Conservation (phyloP, 2,113 vertebrate genomes). For the Stegastes partitus region DNA sequence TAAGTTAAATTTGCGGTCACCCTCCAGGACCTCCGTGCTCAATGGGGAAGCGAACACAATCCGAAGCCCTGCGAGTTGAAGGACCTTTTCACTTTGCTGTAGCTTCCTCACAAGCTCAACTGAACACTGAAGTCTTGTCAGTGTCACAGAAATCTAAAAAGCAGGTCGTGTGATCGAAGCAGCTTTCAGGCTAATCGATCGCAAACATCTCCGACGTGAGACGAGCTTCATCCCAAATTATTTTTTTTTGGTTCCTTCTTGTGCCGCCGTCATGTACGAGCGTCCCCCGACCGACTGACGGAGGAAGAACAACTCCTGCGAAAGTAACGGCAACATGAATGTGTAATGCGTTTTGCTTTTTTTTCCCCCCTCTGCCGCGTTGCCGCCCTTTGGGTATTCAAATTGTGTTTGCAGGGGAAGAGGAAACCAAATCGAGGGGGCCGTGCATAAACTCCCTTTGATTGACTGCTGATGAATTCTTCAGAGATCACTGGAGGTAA, state of each 20-base stretch:
- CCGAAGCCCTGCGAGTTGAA: too few relatives aligned
- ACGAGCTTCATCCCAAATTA: not conserved
- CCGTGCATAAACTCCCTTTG: slow-evolving; percentile 79
- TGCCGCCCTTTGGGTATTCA: slow-evolving; percentile 66
- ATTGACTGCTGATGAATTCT: slow-evolving; percentile 81
- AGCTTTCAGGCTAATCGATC: slow-evolving; percentile 13
- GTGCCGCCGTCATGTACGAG: slow-evolving; percentile 28
- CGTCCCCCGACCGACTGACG: slow-evolving; percentile 69
- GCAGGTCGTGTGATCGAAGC: not conserved
- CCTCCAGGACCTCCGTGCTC: too few relatives aligned
- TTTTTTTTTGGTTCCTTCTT: not conserved
- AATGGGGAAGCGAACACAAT: too few relatives aligned
- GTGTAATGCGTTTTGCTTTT: slow-evolving; percentile 69
- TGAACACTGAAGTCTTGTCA: too few relatives aligned
- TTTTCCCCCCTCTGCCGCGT: too few relatives aligned
- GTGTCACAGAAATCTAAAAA: too few relatives aligned
- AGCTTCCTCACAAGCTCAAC: too few relatives aligned
- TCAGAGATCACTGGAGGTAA: slow-evolving; percentile 80
- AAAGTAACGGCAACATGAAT: slow-evolving; percentile 69
- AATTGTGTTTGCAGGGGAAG: slow-evolving; percentile 74
- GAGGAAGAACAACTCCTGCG: slow-evolving; percentile 55
- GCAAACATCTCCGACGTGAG: slow-evolving; percentile 11
- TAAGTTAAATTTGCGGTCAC: too few relatives aligned
- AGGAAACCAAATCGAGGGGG: slow-evolving; percentile 69
- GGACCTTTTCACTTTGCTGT: too few relatives aligned